phyloP scores from a whole-genome alignment of 64 coral and sea anemone genomes.

The Pachyseris speciosa region DNA sequence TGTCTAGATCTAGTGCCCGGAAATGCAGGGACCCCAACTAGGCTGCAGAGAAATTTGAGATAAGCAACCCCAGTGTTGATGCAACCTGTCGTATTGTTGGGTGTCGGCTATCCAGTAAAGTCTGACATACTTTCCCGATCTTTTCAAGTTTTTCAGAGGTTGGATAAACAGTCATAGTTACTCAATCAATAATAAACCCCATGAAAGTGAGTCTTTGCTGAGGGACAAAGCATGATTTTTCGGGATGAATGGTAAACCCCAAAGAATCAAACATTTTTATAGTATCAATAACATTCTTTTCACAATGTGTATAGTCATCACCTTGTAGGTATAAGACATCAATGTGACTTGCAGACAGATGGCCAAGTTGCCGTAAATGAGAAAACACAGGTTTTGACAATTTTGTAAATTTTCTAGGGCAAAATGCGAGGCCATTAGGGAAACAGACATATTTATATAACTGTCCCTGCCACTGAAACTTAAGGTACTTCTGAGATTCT shows the following conservation, averaged over 20 bases:
- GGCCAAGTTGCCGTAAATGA: background rate
- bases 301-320: background rate
- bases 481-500: background rate
- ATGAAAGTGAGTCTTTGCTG: background rate
- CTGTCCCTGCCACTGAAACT: background rate
- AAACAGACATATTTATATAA: background rate
- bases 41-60: background rate
- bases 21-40: background rate
- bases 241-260: background rate
- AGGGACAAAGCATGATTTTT: background rate
- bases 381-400: slow-evolving; percentile 3
- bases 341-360: background rate
- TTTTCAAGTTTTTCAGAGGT: background rate
- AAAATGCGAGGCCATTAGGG: background rate
- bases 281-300: background rate
- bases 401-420: background rate
- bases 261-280: background rate
- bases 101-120: background rate
- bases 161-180: slow-evolving; percentile 3
- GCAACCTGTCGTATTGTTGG: background rate
- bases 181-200: slow-evolving; percentile 20
- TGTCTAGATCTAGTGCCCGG: background rate
- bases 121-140: background rate
- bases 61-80: background rate
- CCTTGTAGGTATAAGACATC: background rate